Base-by-base conservation (phyloP, 2,888 invertebrate species). In the Volucella zonaria region DNA sequence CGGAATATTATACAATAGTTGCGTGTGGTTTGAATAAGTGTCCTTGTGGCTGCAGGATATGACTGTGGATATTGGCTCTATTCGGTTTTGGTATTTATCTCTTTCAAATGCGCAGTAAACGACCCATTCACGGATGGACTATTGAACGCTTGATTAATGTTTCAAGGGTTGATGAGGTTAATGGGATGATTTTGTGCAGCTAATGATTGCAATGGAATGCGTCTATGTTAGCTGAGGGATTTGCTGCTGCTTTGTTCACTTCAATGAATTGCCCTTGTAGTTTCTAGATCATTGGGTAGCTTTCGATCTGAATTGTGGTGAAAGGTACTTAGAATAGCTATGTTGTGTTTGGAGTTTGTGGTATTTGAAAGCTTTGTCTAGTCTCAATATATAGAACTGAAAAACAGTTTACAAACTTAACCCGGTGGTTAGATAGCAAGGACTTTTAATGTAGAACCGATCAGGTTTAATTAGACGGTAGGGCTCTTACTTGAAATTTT, bases 131-230 rank as follows among this genome's bases (percentile, higher is more conserved):
- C 45, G 52, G 78, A 74, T 78, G 62, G 64, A 78, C 31, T 31
- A 74, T 74, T 82, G 82, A 74, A 82, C 66, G 61, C 71, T 62
- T 82, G 82, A 82, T 82, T 77, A 82, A 82, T 82, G 77, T 68
- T 42, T 31, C 43, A n/a, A 43, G 73, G 66, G 71, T 61, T 61
- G 73, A 71, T 56, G 43, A 61, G 70, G 61, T 73, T 71, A 64
- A 73, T 79, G 42, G 56, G 56, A 68, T 80, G 75, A 38, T 58
- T 31, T 68, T 67, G 40, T 66, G 15, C 43, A 49, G 62, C 58
- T 59, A 59, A 51, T 80, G 67, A 40, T 23, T 43, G 70, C 54
- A 71, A n/a, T 76, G 42, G 76, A 70, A 76, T 81, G 66, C 76
- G 71, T 31, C 18, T 23, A 23, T 23, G 18, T 31, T 31, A 42